Percentiles rank a stretch among this genome's conserved stretches.
These are phyloP conservation scores for Natator depressus DNA, from an alignment of 2,113 vertebrate genomes.

Conservation along the genomic window DNA sequence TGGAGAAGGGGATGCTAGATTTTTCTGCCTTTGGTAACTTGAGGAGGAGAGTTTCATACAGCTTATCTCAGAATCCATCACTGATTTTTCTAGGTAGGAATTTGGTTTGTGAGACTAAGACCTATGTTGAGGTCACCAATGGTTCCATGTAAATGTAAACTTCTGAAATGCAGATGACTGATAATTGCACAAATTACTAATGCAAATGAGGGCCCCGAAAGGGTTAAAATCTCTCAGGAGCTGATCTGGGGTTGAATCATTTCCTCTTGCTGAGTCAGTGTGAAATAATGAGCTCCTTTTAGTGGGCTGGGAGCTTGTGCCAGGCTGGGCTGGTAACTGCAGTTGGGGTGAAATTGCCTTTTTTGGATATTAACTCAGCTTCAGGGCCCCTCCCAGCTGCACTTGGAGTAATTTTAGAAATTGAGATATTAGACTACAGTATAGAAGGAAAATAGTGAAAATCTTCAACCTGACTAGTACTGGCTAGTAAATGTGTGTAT, in stretches of 20 bases:
- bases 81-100: background rate
- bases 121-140: background rate
- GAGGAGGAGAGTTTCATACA: background rate
- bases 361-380: conserved; percentile 63
- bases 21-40: background rate
- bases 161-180: accelerated
- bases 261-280: conserved; percentile 69
- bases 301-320: conserved; percentile 31
- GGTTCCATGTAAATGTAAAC: background rate
- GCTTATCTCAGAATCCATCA: background rate
- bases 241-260: conserved; percentile 62
- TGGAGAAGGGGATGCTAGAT: background rate
- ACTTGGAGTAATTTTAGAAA: conserved; percentile 40
- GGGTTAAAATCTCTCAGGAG: conserved; percentile 63
- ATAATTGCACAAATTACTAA: background rate
- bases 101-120: background rate
- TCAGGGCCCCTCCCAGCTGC: conserved; percentile 11
- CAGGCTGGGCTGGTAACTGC: background rate
- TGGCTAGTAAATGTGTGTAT: background rate
- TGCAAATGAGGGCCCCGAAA: background rate
- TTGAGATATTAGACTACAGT: background rate
- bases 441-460: background rate
- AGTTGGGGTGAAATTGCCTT: conserved; percentile 45
- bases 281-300: conserved; percentile 65
- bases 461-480: accelerated